phyloP scores from a whole-genome alignment of 2,113 vertebrate genomes.

The Salvelinus alpinus region DNA sequence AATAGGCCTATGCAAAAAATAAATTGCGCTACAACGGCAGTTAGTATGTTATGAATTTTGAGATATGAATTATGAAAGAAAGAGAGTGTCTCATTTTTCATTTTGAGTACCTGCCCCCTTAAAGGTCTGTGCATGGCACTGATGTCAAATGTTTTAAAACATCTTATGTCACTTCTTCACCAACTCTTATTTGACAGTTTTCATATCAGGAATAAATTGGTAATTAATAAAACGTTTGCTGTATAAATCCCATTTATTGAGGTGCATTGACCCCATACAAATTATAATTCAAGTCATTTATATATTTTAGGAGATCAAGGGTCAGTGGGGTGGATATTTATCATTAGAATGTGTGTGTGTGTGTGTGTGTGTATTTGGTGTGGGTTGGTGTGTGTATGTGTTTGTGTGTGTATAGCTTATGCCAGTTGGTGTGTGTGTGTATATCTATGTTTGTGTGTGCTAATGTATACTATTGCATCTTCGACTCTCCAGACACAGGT shows the following conservation, averaged over 20 bases:
- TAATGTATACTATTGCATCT: neutral
- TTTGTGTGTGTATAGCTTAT: neutral
- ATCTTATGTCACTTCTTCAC: neutral
- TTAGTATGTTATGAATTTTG: no score
- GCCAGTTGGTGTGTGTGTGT: neutral
- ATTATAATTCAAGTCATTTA: constrained; percentile 1
- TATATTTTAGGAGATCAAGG: neutral
- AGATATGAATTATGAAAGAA: no score
- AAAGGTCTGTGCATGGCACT: no score
- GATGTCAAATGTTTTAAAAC: neutral
- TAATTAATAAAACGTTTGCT: constrained; percentile 14
- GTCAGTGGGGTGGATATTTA: constrained; percentile 25
- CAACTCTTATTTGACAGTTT: neutral
- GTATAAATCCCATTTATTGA: constrained; percentile 23
- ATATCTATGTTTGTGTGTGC: neutral
- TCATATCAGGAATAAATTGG: constrained; percentile 2
- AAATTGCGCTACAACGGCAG: no score
- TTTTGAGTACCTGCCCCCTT: no score
- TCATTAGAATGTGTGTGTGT: neutral
- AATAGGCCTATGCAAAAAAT: no score
- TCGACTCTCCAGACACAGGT: neutral
- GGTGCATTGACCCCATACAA: neutral
- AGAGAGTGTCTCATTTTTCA: no score
- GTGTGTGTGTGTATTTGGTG: neutral
- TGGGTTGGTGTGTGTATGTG: neutral